Conservation (phyloP, 2,797 vertebrate species). For the Cuculus canorus region DNA sequence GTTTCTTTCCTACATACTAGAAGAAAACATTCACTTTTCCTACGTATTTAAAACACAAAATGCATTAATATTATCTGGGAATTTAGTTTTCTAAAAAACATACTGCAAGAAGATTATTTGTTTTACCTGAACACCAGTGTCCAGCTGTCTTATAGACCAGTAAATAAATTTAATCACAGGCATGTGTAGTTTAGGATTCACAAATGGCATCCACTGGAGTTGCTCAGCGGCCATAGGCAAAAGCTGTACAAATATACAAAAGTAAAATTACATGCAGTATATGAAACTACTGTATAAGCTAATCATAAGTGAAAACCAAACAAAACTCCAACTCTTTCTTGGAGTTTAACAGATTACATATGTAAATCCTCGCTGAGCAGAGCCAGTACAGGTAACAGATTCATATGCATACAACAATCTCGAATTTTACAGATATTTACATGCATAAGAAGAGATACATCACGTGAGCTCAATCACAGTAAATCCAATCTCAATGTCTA, state of each 20-base stretch:
- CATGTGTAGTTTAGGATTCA: constrained; percentile 78
- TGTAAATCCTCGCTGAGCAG: not conserved
- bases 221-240: constrained; percentile 86
- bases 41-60: not conserved
- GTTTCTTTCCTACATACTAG: not conserved
- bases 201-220: constrained; percentile 80
- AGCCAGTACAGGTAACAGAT: not conserved
- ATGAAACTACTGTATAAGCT: not conserved
- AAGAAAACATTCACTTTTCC: not conserved
- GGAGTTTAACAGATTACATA: not conserved
- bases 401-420: not conserved
- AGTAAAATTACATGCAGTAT: not conserved
- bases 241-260: constrained; percentile 73
- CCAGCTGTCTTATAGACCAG: constrained; percentile 82
- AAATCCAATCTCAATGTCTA: not conserved
- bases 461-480: not conserved
- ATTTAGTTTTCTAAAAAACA: not conserved
- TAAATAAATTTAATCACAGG: constrained; percentile 84
- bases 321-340: not conserved
- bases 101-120: not conserved
- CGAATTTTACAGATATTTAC: not conserved
- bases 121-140: constrained; percentile 81
- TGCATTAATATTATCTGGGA: not conserved
- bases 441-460: not conserved
- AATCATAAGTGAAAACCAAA: not conserved